A percentile compares a stretch with the other conserved stretches of the same genome.
These are phyloP conservation scores for Syngnathus typhle DNA, from an alignment of 2,113 vertebrate genomes.

Conservation along the genomic window DNA sequence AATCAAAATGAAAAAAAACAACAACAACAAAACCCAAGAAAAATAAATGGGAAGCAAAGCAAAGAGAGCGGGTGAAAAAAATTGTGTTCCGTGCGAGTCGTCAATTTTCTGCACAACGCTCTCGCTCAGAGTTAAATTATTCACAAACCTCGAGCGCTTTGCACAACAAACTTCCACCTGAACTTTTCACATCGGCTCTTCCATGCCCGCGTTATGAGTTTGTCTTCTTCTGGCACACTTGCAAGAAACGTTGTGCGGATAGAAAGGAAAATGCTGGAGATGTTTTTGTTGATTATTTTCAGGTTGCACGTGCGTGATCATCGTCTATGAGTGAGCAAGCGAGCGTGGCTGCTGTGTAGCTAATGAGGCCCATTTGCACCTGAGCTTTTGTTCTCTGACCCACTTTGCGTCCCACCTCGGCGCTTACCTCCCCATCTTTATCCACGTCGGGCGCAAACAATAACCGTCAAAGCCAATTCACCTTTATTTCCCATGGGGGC, in stretches of 20 bases:
- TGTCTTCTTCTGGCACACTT: not conserved
- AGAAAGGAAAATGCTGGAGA: conserved; percentile 6
- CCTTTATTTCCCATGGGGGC: conserved; percentile 60
- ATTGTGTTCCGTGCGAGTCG: conserved; percentile 16
- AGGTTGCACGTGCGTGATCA: conserved; percentile 8
- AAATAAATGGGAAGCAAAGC: not conserved
- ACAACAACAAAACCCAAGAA: not conserved
- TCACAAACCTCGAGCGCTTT: conserved; percentile 44
- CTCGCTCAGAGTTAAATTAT: conserved; percentile 60
- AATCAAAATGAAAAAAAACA: not conserved
- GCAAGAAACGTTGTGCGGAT: not conserved
- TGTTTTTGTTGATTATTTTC: conserved; percentile 18
- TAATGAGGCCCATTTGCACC: conserved; percentile 28
- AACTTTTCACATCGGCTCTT: conserved; percentile 35
- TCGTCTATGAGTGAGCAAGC: conserved; percentile 5
- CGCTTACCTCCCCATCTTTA: conserved; percentile 31
- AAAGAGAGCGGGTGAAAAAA: not conserved
- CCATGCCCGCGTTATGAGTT: not conserved
- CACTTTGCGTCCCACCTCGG: conserved; percentile 46
- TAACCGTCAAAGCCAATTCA: conserved; percentile 48
- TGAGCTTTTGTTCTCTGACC: conserved; percentile 51
- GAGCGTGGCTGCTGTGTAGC: conserved; percentile 8
- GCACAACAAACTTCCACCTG: conserved; percentile 49
- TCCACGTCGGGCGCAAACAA: conserved; percentile 40
- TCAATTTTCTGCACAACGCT: conserved; percentile 48